Percentiles rank a stretch among this genome's conserved stretches.
Conservation (phyloP, 2,113 vertebrate species). For the Mus spicilegus region DNA sequence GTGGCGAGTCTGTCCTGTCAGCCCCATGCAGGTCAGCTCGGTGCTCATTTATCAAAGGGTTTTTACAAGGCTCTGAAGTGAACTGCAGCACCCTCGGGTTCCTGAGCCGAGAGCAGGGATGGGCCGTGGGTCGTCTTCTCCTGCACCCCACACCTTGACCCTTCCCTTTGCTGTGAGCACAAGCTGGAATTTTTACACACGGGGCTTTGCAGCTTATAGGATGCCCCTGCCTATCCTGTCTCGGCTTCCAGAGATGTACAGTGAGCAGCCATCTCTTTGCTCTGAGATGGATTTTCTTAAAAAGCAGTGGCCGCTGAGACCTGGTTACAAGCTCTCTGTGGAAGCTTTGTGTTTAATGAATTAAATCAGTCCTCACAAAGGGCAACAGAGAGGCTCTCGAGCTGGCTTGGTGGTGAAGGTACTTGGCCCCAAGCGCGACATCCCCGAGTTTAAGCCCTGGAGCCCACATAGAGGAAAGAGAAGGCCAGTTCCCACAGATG, state of each 20-base stretch:
- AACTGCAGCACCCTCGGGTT: background rate
- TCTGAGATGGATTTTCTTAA: background rate
- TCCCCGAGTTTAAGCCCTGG: background rate
- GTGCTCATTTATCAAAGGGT: conserved; percentile 41
- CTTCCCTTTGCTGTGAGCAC: background rate
- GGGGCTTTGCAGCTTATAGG: background rate
- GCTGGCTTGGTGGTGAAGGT: background rate
- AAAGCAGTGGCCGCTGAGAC: background rate
- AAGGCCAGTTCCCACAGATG: background rate
- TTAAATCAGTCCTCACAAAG: no score
- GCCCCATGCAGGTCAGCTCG: background rate
- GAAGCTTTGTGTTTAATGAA: background rate
- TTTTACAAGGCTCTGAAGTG: conserved; percentile 63
- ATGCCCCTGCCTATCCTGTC: background rate
- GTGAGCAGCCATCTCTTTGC: rapidly evolving
- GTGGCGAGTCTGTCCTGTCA: background rate
- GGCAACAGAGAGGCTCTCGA: background rate
- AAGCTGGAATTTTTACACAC: background rate
- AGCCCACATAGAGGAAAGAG: background rate
- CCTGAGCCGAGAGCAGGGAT: background rate
- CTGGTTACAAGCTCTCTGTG: rapidly evolving
- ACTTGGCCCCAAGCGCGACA: background rate
- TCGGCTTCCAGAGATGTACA: background rate
- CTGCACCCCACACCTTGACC: background rate
- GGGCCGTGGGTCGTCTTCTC: no score